Percentiles rank a stretch among this genome's conserved stretches.
Conservation (phyloP, 2,113 vertebrate species). For the Candoia aspera region DNA sequence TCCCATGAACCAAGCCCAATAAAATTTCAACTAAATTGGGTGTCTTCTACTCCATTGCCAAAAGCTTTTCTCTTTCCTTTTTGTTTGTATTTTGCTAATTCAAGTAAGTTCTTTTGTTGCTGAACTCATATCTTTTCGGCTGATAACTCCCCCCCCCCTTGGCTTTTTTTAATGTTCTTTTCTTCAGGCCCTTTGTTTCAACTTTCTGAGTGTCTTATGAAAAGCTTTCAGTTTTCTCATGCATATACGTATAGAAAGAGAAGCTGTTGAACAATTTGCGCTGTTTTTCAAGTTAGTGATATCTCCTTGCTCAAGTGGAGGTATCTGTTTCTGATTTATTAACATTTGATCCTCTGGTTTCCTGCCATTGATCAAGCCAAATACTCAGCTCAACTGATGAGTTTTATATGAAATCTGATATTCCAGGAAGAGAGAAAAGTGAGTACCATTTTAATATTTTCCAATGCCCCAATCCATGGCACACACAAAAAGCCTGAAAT, state of each 20-base stretch:
- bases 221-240: slow-evolving; percentile 56
- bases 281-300: slow-evolving; percentile 76
- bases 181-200: slow-evolving; percentile 41
- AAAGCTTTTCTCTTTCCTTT: slow-evolving; percentile 29
- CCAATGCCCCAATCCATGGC: slow-evolving; percentile 52
- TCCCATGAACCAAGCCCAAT: not conserved
- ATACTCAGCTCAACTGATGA: slow-evolving; percentile 88
- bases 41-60: slow-evolving; percentile 1
- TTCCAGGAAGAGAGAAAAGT: slow-evolving; percentile 75
- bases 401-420: slow-evolving; percentile 92
- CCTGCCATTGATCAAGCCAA: slow-evolving; percentile 98
- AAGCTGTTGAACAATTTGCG: slow-evolving; percentile 78
- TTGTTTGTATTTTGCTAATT: slow-evolving; percentile 29
- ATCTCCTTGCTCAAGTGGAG: slow-evolving; percentile 72
- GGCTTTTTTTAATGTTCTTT: not conserved
- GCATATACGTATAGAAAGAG: slow-evolving; percentile 50
- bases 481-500: slow-evolving; percentile 23
- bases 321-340: slow-evolving; percentile 96
- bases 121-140: slow-evolving; percentile 1
- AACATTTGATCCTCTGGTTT: slow-evolving; percentile 92
- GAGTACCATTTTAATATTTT: slow-evolving; percentile 73
- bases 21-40: not conserved
- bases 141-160: slow-evolving; percentile 10
- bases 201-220: slow-evolving; percentile 36
- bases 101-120: slow-evolving; percentile 24